These are phyloP conservation scores for Biston stratarius DNA, from an alignment of 2,888 invertebrate species.

Conservation along the genomic window DNA sequence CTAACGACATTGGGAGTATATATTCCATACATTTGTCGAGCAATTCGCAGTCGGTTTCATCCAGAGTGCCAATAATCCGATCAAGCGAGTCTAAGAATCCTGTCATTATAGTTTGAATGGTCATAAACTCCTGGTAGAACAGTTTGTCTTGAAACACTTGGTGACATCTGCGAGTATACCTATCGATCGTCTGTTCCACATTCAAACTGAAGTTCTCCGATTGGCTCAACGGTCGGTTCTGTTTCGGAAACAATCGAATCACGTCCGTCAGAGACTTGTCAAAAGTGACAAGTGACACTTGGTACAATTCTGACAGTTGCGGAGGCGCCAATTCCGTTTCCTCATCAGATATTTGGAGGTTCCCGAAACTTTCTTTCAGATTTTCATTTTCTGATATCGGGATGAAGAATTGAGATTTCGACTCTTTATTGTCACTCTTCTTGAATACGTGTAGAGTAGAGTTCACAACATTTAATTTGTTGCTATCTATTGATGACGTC, in stretches of 20 bases:
- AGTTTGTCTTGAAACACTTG: constrained; percentile 83
- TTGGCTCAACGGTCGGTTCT: constrained; percentile 79
- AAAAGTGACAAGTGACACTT: constrained; percentile 61
- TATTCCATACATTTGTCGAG: constrained; percentile 76
- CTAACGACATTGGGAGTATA: constrained; percentile 66
- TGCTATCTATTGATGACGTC: constrained; percentile 75
- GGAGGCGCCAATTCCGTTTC: constrained; percentile 70
- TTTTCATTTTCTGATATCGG: constrained; percentile 72
- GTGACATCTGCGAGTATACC: constrained; percentile 79
- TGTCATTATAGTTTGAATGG: constrained; percentile 69
- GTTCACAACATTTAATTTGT: constrained; percentile 75
- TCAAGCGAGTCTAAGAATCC: constrained; percentile 69
- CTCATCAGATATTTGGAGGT: constrained; percentile 73
- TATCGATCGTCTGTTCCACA: constrained; percentile 77
- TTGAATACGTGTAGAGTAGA: constrained; percentile 75
- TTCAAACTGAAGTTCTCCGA: constrained; percentile 79
- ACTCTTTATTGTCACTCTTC: constrained; percentile 75
- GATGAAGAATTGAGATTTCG: constrained; percentile 82
- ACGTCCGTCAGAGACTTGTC: constrained; percentile 76
- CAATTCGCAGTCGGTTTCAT: constrained; percentile 76
- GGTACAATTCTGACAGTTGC: constrained; percentile 71
- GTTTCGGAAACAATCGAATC: constrained; percentile 77
- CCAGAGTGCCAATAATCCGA: constrained; percentile 64
- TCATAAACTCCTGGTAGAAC: constrained; percentile 78
- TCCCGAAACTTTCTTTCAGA: constrained; percentile 72